Evolutionary conservation across 2,797 vertebrate species (phyloP).

Genomic region (Enteromius treurensis): DNA sequence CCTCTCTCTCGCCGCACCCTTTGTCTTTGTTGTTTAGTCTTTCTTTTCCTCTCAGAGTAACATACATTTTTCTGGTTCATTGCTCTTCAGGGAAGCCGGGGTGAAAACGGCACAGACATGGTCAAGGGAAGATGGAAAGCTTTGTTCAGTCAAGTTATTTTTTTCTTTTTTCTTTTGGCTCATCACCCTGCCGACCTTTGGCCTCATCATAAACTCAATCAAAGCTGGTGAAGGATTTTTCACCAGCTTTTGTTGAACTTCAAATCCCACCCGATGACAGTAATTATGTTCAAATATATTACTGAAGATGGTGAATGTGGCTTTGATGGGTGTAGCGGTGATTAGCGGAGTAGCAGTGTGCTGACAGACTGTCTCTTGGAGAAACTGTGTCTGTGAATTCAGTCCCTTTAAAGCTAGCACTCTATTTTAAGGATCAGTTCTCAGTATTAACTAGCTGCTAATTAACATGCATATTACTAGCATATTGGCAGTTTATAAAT

Average conservation of each 20-base stretch:
- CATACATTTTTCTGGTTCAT: slow-evolving; percentile 13
- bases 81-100: slow-evolving; percentile 16
- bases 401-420: background rate
- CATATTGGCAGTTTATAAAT: background rate
- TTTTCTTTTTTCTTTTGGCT: slow-evolving; percentile 5
- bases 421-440: background rate
- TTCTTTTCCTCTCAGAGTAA: slow-evolving; percentile 34
- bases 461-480: background rate
- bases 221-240: slow-evolving; percentile 19
- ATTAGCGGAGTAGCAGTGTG: background rate
- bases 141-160: slow-evolving; percentile 7
- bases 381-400: background rate
- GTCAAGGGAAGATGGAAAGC: background rate
- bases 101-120: background rate
- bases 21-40: slow-evolving; percentile 1
- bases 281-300: slow-evolving; percentile 4
- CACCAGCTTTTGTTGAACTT: slow-evolving; percentile 4
- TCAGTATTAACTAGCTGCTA: background rate
- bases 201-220: slow-evolving; percentile 32
- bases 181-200: background rate
- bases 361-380: background rate
- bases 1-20: slow-evolving; percentile 20
- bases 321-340: background rate
- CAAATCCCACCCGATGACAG: slow-evolving; percentile 17
- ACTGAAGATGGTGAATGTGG: slow-evolving; percentile 4